phyloP scores from a whole-genome alignment of 35 echinoderm and acorn worm genomes.

The Ptychodera flava region DNA sequence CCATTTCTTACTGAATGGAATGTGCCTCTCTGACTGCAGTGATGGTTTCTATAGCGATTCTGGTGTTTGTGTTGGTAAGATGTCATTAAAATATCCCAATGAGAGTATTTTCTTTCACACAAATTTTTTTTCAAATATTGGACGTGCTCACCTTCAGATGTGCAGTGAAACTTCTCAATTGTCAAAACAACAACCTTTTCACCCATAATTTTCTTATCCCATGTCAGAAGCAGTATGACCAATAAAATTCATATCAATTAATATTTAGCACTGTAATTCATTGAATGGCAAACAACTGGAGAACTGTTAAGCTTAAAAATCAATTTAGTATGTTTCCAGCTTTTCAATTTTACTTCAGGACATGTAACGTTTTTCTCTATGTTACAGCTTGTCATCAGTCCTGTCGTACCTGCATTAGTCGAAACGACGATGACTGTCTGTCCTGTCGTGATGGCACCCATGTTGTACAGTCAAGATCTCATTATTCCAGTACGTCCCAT shows the following conservation, averaged over 20 bases:
- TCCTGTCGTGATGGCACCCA: slow-evolving; percentile 52
- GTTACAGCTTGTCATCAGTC: slow-evolving; percentile 58
- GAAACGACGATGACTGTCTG: slow-evolving; percentile 44
- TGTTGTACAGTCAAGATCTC: slow-evolving; percentile 66
- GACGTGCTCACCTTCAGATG: too few relatives aligned
- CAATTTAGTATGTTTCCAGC: too few relatives aligned
- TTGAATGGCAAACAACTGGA: too few relatives aligned
- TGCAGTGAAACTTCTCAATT: too few relatives aligned
- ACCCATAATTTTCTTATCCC: too few relatives aligned
- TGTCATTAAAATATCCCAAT: not conserved
- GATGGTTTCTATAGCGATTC: slow-evolving; percentile 52
- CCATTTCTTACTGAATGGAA: slow-evolving; percentile 44
- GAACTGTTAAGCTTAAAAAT: too few relatives aligned
- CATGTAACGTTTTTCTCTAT: too few relatives aligned
- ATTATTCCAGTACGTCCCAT: slow-evolving; percentile 43
- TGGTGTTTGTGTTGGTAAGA: slow-evolving; percentile 67
- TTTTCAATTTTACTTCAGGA: too few relatives aligned
- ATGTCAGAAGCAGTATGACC: too few relatives aligned
- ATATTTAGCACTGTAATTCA: too few relatives aligned
- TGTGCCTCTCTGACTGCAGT: slow-evolving; percentile 75
- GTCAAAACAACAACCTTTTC: too few relatives aligned
- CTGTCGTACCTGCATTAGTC: slow-evolving; percentile 75
- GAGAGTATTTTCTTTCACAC: not conserved
- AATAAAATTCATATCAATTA: too few relatives aligned
- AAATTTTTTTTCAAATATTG: not conserved